A percentile compares a stretch with the other conserved stretches of the same genome.
phyloP scores from a whole-genome alignment of 2,888 invertebrate species.

The Dolichomitus sp. region DNA sequence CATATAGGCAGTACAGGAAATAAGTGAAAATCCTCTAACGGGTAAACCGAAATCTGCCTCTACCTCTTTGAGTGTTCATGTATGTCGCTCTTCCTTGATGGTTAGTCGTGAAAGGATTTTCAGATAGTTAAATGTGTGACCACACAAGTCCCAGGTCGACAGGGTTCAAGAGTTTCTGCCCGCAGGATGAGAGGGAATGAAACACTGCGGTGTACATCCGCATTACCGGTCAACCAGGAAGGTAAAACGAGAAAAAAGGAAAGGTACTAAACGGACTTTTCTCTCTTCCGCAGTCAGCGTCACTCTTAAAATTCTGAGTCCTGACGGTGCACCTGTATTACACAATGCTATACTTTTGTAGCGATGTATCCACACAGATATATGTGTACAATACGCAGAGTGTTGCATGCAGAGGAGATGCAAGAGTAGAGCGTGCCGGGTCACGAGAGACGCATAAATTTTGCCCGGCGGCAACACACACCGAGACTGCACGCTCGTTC shows the following conservation, averaged over 20 bases:
- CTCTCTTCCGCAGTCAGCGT: background rate
- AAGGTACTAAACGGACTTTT: conserved; percentile 16
- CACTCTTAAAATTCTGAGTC: conserved; percentile 21
- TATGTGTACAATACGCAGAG: background rate
- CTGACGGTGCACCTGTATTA: conserved; percentile 7
- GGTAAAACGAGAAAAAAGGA: conserved; percentile 12
- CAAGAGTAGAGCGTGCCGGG: conserved; percentile 26
- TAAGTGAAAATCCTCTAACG: background rate
- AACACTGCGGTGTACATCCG: conserved; percentile 4
- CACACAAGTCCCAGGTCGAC: background rate
- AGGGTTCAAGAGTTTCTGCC: conserved; percentile 10
- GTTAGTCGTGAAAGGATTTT: conserved; percentile 15
- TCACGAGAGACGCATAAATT: conserved; percentile 57
- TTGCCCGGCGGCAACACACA: conserved; percentile 35
- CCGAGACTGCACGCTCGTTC: conserved; percentile 19
- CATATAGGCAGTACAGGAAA: background rate
- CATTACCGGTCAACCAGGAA: conserved; percentile 12
- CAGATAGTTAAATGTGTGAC: conserved; percentile 5
- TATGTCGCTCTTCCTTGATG: background rate
- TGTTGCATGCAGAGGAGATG: conserved; percentile 8
- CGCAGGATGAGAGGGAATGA: background rate
- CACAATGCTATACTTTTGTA: conserved; percentile 3
- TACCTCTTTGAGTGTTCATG: conserved; percentile 10
- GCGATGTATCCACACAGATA: background rate
- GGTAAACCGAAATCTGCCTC: background rate